These are phyloP conservation scores for Calephelis nemesis DNA, from an alignment of 1,140 invertebrate genomes.

Conservation along the genomic window DNA sequence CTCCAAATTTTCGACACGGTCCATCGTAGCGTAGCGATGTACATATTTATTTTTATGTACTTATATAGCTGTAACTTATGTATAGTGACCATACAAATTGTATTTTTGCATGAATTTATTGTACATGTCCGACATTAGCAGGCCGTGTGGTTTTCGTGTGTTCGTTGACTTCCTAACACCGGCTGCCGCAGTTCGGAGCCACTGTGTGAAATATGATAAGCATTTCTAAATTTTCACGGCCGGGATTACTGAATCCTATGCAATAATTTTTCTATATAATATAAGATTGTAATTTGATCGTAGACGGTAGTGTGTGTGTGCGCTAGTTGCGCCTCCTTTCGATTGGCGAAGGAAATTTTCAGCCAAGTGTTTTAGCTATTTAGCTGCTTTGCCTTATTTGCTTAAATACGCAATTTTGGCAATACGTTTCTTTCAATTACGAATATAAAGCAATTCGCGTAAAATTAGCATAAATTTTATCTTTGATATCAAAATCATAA, in stretches of 20 bases:
- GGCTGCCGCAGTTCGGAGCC: background rate
- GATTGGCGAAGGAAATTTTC: slow-evolving; percentile 13
- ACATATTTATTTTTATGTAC: slow-evolving; percentile 44
- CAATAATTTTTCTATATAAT: slow-evolving; percentile 56
- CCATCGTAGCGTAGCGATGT: slow-evolving; percentile 47
- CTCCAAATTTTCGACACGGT: slow-evolving; percentile 29
- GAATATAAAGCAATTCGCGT: background rate
- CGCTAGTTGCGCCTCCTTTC: slow-evolving; percentile 17
- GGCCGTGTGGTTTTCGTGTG: slow-evolving; percentile 36
- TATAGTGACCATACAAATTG: slow-evolving; percentile 46
- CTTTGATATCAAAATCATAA: no score
- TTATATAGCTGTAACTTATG: slow-evolving; percentile 34
- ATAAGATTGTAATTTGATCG: slow-evolving; percentile 36
- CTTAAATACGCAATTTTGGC: background rate
- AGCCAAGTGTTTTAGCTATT: background rate
- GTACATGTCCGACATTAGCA: slow-evolving; percentile 36
- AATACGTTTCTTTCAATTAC: background rate
- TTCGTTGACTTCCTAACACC: slow-evolving; percentile 19
- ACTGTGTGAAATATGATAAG: slow-evolving; percentile 34
- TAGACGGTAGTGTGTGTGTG: slow-evolving; percentile 36
- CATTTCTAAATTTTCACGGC: slow-evolving; percentile 27
- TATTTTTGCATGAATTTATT: slow-evolving; percentile 61
- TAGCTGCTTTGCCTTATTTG: background rate
- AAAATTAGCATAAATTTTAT: no score
- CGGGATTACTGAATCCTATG: slow-evolving; percentile 30